A percentile compares a stretch with the other conserved stretches of the same genome.
Conservation (phyloP, 2,888 invertebrate species). For the Papilio gigon region DNA sequence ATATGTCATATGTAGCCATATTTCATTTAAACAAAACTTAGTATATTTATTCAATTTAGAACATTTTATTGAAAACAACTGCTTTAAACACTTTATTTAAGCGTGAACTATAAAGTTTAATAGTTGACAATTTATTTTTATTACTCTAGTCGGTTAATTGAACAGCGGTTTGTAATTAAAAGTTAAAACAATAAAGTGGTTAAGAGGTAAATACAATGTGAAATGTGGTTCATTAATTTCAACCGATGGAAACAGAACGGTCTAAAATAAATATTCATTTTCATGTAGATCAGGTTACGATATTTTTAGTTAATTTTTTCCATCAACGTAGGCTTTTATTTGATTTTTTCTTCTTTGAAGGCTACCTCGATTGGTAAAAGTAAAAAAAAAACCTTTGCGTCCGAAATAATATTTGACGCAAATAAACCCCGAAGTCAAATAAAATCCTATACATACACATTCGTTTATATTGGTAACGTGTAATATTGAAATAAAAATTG, state of each 20-base stretch:
- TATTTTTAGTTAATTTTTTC: not conserved
- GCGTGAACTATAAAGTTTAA: not conserved
- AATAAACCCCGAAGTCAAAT: constrained; percentile 4
- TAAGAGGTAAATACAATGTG: not conserved
- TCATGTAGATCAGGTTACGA: not conserved
- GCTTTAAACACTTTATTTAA: not conserved
- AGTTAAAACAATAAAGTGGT: not conserved
- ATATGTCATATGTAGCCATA: no score
- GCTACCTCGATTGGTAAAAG: not conserved
- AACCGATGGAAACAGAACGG: not conserved
- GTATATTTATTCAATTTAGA: not conserved
- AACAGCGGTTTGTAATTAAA: constrained; percentile 11
- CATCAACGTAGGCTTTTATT: not conserved
- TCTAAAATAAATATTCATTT: not conserved
- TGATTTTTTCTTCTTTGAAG: not conserved
- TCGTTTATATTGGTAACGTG: not conserved
- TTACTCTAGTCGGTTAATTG: constrained; percentile 4
- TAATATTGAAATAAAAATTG: not conserved
- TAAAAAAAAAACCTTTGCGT: not conserved
- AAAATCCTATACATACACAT: constrained; percentile 8
- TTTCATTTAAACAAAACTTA: no score
- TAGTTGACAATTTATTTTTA: not conserved
- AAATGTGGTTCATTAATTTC: constrained; percentile 5
- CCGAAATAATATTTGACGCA: constrained; percentile 8
- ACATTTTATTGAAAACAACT: not conserved